Evolutionary conservation across 2,113 vertebrate species (phyloP).

Genomic region (Girardinichthys multiradiatus): DNA sequence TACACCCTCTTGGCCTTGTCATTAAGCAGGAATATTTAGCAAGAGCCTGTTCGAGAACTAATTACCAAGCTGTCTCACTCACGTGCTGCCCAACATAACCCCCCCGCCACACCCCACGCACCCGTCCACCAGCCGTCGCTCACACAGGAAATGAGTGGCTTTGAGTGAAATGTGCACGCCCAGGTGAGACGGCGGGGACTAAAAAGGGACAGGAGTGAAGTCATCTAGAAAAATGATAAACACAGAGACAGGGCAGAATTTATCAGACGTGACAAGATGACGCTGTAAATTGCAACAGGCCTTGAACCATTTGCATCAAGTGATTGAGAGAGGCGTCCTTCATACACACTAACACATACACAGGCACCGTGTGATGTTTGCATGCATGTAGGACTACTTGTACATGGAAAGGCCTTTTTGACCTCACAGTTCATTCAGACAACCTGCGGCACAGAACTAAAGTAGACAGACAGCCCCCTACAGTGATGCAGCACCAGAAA

Average conservation of each 20-base stretch:
- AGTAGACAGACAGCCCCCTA: neutral
- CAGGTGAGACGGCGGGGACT: constrained; percentile 47
- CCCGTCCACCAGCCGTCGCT: constrained; percentile 17
- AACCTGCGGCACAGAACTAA: neutral
- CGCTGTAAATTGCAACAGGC: constrained; percentile 68
- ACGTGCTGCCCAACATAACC: too few species aligned
- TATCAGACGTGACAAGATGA: constrained; percentile 59
- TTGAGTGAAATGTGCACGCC: constrained; percentile 41
- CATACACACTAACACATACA: constrained; percentile 12
- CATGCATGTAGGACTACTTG: neutral
- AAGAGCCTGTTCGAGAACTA: constrained; percentile 63
- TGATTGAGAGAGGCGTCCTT: constrained; percentile 68
- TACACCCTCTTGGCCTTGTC: constrained; percentile 60
- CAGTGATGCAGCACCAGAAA: neutral
- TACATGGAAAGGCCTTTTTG: constrained; percentile 17
- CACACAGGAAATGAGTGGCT: constrained; percentile 60
- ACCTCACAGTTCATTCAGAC: constrained; percentile 19
- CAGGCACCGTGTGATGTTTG: neutral
- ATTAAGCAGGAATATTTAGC: constrained; percentile 73
- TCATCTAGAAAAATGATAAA: constrained; percentile 74
- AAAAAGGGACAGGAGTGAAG: constrained; percentile 71
- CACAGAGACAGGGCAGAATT: constrained; percentile 64
- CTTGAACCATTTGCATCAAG: constrained; percentile 66
- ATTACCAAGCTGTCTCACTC: constrained; percentile 73
- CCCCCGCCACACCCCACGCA: constrained; percentile 8